These are phyloP conservation scores for Porites cylindrica DNA, from an alignment of 92 coral and sea anemone species.

Conservation along the genomic window DNA sequence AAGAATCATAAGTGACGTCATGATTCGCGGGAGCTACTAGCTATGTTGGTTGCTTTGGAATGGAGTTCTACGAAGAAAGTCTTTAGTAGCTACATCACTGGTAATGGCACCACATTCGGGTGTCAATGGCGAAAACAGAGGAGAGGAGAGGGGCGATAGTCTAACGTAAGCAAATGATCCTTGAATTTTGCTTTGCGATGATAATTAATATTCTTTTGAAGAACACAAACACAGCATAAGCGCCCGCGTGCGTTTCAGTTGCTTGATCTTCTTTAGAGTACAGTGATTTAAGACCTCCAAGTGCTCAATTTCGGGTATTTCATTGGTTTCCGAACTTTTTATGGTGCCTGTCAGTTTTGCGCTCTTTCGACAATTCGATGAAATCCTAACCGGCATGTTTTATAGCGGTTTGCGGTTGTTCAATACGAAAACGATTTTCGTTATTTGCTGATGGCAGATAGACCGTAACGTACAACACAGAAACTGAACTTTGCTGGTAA, in stretches of 20 bases:
- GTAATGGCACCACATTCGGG: slow-evolving; percentile 76
- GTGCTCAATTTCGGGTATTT: not conserved
- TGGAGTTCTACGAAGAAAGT: slow-evolving; percentile 8
- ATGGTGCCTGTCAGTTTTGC: not conserved
- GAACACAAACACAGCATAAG: slow-evolving; percentile 20
- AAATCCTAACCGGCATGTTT: slow-evolving; percentile 12
- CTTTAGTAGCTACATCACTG: slow-evolving; percentile 6
- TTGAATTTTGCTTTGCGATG: slow-evolving; percentile 3
- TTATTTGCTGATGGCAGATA: slow-evolving; percentile 24
- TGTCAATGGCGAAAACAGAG: slow-evolving; percentile 61
- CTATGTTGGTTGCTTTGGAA: slow-evolving; percentile 3
- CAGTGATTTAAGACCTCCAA: not conserved
- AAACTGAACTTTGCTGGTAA: not conserved
- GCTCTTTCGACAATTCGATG: slow-evolving; percentile 9
- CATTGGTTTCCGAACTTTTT: not conserved
- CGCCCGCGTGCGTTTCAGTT: not conserved
- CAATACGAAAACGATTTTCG: slow-evolving; percentile 31
- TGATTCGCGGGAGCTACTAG: slow-evolving; percentile 19
- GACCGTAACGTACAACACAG: not conserved
- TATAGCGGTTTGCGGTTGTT: slow-evolving; percentile 18
- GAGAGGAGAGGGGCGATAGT: slow-evolving; percentile 21
- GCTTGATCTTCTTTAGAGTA: not conserved
- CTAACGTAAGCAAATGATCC: slow-evolving; percentile 55
- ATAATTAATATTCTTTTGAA: not conserved
- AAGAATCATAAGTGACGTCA: slow-evolving; percentile 51